Evolutionary conservation across 2,113 vertebrate species (phyloP).

Genomic region (Uria aalge): DNA sequence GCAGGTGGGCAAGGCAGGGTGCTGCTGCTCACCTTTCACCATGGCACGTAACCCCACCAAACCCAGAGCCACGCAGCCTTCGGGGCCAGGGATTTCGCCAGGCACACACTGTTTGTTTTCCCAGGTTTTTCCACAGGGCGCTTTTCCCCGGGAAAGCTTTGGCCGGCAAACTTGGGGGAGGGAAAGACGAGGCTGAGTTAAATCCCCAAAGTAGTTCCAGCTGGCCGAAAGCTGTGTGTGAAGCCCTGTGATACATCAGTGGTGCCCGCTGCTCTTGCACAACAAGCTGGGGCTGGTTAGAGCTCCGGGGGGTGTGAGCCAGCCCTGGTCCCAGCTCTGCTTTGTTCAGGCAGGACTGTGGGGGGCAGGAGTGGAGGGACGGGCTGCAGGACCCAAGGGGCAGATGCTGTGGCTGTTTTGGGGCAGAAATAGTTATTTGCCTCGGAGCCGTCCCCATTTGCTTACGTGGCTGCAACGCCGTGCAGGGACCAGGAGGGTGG

Average conservation of each 20-base stretch:
- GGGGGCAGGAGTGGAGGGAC: not conserved
- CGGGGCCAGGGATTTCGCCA: not conserved
- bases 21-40: not conserved
- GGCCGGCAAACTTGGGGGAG: not conserved
- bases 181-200: not conserved
- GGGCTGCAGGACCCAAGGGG: not conserved
- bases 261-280: not conserved
- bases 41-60: fast-evolving
- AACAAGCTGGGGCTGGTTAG: not conserved
- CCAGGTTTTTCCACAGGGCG: not conserved
- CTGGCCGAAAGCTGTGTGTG: not conserved
- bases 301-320: not conserved
- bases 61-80: not conserved
- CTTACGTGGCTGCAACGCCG: fast-evolving
- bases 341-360: not conserved
- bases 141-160: not conserved
- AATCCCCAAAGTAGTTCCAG: not conserved
- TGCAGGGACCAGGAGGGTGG: not conserved
- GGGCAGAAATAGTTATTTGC: not conserved
- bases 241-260: not conserved
- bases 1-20: fast-evolving
- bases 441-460: fast-evolving
- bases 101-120: not conserved
- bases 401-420: not conserved
- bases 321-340: not conserved